A percentile compares a stretch with the other conserved stretches of the same genome.
Conservation (phyloP, 2,113 vertebrate species). For the Benitochromis conjunctus region DNA sequence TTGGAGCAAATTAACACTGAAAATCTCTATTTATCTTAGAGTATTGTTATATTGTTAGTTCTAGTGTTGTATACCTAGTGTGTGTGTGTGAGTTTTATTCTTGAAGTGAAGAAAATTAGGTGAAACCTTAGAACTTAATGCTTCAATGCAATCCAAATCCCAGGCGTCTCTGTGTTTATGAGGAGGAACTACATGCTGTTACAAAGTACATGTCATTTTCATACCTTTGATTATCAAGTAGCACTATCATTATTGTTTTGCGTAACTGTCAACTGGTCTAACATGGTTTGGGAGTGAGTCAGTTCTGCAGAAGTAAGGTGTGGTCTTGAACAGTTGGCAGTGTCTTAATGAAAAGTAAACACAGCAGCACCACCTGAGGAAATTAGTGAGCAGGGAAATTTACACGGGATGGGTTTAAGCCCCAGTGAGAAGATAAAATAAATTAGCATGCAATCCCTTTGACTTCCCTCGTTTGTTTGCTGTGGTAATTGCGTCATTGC, state of each 20-base stretch:
- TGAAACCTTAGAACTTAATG: background rate
- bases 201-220: background rate
- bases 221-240: background rate
- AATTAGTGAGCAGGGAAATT: background rate
- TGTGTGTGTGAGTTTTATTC: background rate
- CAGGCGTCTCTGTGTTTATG: background rate
- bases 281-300: slow-evolving; percentile 42
- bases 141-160: background rate
- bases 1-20: background rate
- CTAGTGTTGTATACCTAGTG: background rate
- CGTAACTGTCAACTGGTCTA: background rate
- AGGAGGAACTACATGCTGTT: background rate
- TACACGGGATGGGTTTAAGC: background rate
- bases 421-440: background rate
- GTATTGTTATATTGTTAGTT: background rate
- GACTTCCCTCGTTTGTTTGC: background rate
- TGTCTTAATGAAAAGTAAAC: slow-evolving; percentile 34
- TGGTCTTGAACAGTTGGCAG: slow-evolving; percentile 23
- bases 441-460: background rate
- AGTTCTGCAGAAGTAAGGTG: slow-evolving; percentile 41
- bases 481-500: background rate
- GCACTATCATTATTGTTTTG: background rate
- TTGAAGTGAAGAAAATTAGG: background rate
- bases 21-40: background rate
- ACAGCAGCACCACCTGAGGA: slow-evolving; percentile 15